Conservation (phyloP, 2,113 vertebrate species). For the Saguinus imperator region DNA sequence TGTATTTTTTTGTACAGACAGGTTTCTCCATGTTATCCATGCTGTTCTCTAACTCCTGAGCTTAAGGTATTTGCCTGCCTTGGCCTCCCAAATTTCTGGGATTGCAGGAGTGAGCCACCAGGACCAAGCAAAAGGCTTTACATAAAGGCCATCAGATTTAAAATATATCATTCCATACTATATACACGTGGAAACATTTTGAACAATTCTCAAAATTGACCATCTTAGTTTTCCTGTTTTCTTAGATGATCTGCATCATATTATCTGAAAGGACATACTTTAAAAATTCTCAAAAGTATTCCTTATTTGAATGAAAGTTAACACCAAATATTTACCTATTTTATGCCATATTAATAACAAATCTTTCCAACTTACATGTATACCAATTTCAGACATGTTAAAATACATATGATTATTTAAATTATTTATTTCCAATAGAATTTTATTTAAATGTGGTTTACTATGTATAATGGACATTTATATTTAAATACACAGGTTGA, state of each 20-base stretch:
- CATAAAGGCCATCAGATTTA: background rate
- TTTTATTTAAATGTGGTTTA: background rate
- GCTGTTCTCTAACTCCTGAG: too few species aligned
- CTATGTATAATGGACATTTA: background rate
- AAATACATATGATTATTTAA: background rate
- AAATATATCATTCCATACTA: background rate
- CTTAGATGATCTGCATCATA: background rate
- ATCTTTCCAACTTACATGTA: background rate
- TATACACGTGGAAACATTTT: background rate
- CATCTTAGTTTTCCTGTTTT: background rate
- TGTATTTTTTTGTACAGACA: too few species aligned
- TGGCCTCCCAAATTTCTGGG: too few species aligned
- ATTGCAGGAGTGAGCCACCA: too few species aligned
- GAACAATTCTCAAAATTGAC: background rate
- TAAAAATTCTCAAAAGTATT: background rate
- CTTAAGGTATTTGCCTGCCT: too few species aligned
- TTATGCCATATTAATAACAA: background rate
- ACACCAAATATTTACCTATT: background rate
- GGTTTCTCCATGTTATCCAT: too few species aligned
- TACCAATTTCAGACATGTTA: background rate
- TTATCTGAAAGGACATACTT: background rate
- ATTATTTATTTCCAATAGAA: background rate
- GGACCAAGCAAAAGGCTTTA: background rate
- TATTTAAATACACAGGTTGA: rapidly evolving
- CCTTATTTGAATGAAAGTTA: background rate